phyloP scores from a whole-genome alignment of 2,888 invertebrate genomes.

The Hydroisotoma schaefferi region DNA sequence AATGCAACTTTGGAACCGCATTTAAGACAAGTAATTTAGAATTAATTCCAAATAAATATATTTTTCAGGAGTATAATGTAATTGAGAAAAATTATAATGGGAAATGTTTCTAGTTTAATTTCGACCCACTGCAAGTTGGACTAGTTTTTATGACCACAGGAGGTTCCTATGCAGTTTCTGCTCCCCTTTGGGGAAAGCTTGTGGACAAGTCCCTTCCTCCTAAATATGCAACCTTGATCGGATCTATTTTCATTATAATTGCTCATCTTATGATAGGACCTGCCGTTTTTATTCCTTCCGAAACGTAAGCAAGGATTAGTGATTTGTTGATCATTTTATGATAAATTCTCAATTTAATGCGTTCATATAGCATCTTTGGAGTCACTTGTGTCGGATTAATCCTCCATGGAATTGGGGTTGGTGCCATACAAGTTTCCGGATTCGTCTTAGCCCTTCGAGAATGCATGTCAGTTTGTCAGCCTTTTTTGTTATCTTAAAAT shows the following conservation, averaged over 20 bases:
- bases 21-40: conserved; percentile 52
- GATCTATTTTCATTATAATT: conserved; percentile 63
- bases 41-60: conserved; percentile 4
- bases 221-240: conserved; percentile 65
- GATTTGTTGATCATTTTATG: not conserved
- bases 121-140: conserved; percentile 22
- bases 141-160: conserved; percentile 58
- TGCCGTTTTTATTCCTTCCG: conserved; percentile 67
- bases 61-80: not conserved
- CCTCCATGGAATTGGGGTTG: conserved; percentile 78
- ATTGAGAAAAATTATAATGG: conserved; percentile 1
- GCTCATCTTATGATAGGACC: conserved; percentile 76
- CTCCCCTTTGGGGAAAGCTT: conserved; percentile 75
- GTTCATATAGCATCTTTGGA: conserved; percentile 60
- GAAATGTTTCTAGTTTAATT: conserved; percentile 25
- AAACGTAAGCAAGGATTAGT: conserved; percentile 56
- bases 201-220: conserved; percentile 68
- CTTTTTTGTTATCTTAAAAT: conserved; percentile 1
- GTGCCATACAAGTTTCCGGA: conserved; percentile 78
- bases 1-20: conserved; percentile 60
- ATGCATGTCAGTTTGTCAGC: conserved; percentile 64
- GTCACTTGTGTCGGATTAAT: conserved; percentile 67
- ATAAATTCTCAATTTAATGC: not conserved
- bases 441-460: conserved; percentile 79
- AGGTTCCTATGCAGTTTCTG: conserved; percentile 71